These are phyloP conservation scores for Catostylus mosaicus DNA, from an alignment of 30 jellyfish, hydroid and myxozoan species.

Conservation along the genomic window DNA sequence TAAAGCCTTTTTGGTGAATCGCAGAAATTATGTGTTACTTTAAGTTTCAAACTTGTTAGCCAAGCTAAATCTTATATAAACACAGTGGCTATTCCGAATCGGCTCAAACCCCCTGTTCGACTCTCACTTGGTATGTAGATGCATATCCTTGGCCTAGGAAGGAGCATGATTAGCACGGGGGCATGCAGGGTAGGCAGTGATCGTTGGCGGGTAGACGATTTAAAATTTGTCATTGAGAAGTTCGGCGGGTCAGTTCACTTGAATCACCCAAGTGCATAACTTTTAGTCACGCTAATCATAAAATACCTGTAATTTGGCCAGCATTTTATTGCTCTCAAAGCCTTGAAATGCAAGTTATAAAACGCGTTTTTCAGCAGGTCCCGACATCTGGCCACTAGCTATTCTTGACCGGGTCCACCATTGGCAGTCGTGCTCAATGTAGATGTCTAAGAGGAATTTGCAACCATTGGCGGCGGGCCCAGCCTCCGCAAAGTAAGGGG, in stretches of 20 bases:
- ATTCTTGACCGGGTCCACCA: no score
- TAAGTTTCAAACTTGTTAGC: no score
- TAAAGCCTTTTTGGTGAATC: neutral
- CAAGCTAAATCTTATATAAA: neutral
- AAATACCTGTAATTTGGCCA: neutral
- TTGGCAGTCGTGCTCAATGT: no score
- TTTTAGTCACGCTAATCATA: conserved; percentile 36
- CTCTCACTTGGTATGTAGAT: neutral
- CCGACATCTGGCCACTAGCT: no score
- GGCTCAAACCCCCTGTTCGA: neutral
- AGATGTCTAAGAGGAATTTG: no score
- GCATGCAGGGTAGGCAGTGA: neutral
- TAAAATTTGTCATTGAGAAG: neutral
- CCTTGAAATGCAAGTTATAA: neutral
- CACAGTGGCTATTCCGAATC: neutral
- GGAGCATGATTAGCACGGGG: neutral
- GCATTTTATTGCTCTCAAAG: neutral
- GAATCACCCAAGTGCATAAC: conserved; percentile 21
- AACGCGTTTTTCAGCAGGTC: no score
- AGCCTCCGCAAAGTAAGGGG: no score
- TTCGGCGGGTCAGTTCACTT: neutral
- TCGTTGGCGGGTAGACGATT: neutral
- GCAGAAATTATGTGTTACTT: no score
- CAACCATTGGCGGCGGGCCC: no score
- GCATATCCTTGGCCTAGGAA: neutral